Base-by-base conservation (phyloP, 2,113 vertebrate genomes). In the Sebastes fasciatus region DNA sequence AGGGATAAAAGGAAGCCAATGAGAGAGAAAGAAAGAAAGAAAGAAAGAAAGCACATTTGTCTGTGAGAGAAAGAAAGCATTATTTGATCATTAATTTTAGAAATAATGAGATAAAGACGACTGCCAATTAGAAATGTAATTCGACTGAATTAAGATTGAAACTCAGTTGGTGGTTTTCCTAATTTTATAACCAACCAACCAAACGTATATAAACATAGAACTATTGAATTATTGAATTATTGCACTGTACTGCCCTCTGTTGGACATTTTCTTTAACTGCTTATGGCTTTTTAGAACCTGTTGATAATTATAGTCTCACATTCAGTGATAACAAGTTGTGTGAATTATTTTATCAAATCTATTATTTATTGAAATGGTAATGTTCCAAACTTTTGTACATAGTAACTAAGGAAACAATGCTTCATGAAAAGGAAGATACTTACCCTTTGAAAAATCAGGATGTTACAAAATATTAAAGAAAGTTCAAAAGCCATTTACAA, bases 181-280 rank as follows among this genome's bases (percentile, higher is more conserved):
- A 43, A 13, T 40, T 77, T 80, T 65, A n/a, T 21, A 72, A 62
- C 21, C 23, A 64, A 8, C 2, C 60, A 65, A 19, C 8, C 34
- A 34, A 34, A 34, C 3, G 34, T 34, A 34, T 34, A 34, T 34
- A 34, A 34, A 34, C 34, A 34, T 34, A 34, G 34, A 34, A 34
- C 34, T 34, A 34, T 34, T 34, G 34, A 34, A 34, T 34, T 34
- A 34, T 34, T 34, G 34, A 72, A 71, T 62, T 13, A 4, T 81
- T 55, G 26, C 52, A 43, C 65, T 78, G 46, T 21, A 70, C 84
- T 68, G 90, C 89, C 88, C 85, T 78, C 93, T 93, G 78, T 12
- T 91, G 93, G 91, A 3, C 51, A 5, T 0, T 3, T 1, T 4
- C 11, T 46, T 8, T 5, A 76, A 68, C 63, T 79, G 58, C 78